Base-by-base conservation (phyloP, 2,888 invertebrate genomes). In the Sipha maydis region DNA sequence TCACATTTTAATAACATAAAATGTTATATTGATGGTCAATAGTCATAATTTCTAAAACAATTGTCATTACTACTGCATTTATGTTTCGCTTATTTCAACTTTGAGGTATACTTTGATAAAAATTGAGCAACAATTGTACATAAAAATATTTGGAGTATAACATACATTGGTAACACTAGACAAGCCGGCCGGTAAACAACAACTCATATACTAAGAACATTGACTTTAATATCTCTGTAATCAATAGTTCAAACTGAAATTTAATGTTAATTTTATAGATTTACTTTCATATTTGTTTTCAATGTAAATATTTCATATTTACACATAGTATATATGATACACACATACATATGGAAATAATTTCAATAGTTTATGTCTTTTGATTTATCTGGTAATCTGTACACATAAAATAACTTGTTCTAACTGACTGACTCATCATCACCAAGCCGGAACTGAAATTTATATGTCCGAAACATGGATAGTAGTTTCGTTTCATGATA, bases 121-220 rank as follows among this genome's bases (percentile, higher is more conserved):
- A 31, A 14, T 25, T 61, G 11, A 31, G 17, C 17, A 71, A 17
- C 11, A 71, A 5, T 5, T 31, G 31, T 28, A 17, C 31, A 71
- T 11, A 3, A 75, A 38, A 75, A 75, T 75, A 75, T 25, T 38
- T 75, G 17, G 21, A 11, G 25, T 75, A 61, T 61, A 48, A 48
- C 14, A 75, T 25, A 34, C 73, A 84, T 84, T 76, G 84, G 76
- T 28, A 84, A 84, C 84, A 84, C 84, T 84, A 76, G 76, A 76
- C 41, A 28, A 84, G 41, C 84, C 75, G 84, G 76, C 21, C 82
- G 25, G 31, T 28, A 25, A 84, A 84, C 41, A 84, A 76, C 76
- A 41, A 31, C 84, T 61, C 19, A 38, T 21, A 14, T 67, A 14
- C 25, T 3, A 61, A 61, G 83, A 61, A 25, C 75, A 84, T 84